Evolutionary conservation across 1,140 invertebrate species (phyloP), one percentile per base, ranked within the genome.

Genomic region (Grapholita molesta): DNA sequence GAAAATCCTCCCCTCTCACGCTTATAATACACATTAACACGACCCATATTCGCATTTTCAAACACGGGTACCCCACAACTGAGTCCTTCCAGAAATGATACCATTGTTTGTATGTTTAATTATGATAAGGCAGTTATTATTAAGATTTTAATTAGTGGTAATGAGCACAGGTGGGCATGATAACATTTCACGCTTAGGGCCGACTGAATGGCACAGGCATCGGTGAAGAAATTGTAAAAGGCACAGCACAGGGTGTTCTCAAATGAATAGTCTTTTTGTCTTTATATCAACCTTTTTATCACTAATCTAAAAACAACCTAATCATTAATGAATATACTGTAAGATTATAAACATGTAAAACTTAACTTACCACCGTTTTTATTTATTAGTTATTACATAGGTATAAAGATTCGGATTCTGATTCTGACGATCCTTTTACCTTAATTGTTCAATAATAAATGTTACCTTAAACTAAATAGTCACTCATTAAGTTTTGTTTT

Each of bases 1-100:
- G 95, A 87, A 95, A 95, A 74, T 94, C 94, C 78, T 95, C 93
- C 66, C 80, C 86, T 3, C 28, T 72, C 48, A 75, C 73, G 32
- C 32, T 30, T 5, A 66, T 52, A 67, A 80, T 69, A 64, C 83
- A 65, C 11, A 83, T 30, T 15, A 67, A n/a, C 12, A 82, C 8
- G 8, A 80, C 9, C 79, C 83, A 87, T 77, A 77, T 6, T 57
- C 67, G 73, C 84, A 89, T 88, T 66, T 78, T 88, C 66, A 38
- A 32, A 12, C 66, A 69, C 74, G 3, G 68, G n/a, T 71, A 25
- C 70, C 30, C 69, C 48, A 68, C 65, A 64, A 55, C 25, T 53
- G 18, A 15, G 28, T 25, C 48, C 73, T 35, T 71, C 48, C 32
- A 61, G 71, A 67, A 75, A 75, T 79, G 72, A 79, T 25, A 74